A percentile compares a stretch with the other conserved stretches of the same genome.
Conservation (phyloP, 2,888 invertebrate species). For the Ischnura elegans region DNA sequence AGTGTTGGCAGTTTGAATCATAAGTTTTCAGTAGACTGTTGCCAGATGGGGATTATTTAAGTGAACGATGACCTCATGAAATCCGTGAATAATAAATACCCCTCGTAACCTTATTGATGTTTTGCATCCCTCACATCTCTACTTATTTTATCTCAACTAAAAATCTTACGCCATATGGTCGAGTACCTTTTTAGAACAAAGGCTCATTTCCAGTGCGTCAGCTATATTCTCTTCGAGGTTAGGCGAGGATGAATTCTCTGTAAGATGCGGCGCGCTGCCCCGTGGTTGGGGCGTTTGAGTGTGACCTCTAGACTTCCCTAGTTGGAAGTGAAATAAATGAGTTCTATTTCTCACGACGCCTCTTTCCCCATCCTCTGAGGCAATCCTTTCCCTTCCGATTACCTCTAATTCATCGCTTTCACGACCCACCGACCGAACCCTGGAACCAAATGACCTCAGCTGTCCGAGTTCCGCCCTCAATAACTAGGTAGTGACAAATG, state of each 20-base stretch:
- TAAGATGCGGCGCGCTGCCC: neutral
- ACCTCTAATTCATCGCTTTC: neutral
- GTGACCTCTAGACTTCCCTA: neutral
- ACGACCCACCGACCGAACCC: neutral
- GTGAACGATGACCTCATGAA: no score
- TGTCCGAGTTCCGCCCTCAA: neutral
- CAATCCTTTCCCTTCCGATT: neutral
- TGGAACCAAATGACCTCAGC: neutral
- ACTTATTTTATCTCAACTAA: no score
- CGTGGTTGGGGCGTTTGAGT: neutral
- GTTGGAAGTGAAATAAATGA: neutral
- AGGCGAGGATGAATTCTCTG: neutral
- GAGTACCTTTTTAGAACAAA: no score
- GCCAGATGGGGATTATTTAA: no score
- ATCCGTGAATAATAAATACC: no score
- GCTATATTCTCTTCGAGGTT: no score
- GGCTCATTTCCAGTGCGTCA: no score
- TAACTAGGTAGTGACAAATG: neutral
- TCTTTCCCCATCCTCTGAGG: neutral
- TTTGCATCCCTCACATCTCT: no score
- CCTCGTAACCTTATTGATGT: no score
- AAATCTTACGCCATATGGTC: no score
- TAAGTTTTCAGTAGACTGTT: no score
- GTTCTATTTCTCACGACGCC: neutral
- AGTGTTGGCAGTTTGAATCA: no score